phyloP scores from a whole-genome alignment of 2,113 vertebrate species.

The Caranx ignobilis region DNA sequence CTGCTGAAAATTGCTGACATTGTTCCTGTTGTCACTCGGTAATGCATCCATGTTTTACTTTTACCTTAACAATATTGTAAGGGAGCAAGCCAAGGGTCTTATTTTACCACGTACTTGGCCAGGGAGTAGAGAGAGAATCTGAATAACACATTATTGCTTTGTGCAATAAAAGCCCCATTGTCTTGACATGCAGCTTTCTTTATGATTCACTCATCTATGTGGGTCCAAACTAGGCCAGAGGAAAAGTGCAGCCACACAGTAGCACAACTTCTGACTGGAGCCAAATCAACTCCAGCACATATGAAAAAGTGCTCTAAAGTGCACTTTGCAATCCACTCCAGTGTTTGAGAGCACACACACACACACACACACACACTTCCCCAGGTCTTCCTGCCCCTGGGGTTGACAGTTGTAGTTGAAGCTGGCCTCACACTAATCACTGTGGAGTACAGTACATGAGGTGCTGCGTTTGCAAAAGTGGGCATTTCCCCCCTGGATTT shows the following conservation, averaged over 20 bases:
- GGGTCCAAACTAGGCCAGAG: constrained; percentile 38
- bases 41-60: constrained; percentile 27
- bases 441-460: constrained; percentile 62
- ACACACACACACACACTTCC: constrained; percentile 39
- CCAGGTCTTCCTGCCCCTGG: constrained; percentile 39
- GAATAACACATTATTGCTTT: constrained; percentile 23
- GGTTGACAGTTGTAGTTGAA: constrained; percentile 33
- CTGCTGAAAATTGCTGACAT: constrained; percentile 18
- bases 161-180: constrained; percentile 32
- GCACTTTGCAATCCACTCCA: constrained; percentile 53
- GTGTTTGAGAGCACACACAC: constrained; percentile 46
- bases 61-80: constrained; percentile 21
- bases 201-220: constrained; percentile 13
- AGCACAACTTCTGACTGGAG: constrained; percentile 38
- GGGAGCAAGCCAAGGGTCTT: constrained; percentile 26
- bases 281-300: constrained; percentile 43
- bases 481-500: constrained; percentile 56
- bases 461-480: constrained; percentile 73
- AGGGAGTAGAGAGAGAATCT: constrained; percentile 15
- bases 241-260: constrained; percentile 13
- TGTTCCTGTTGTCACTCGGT: neutral
- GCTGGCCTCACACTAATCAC: constrained; percentile 68
- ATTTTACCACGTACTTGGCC: constrained; percentile 31
- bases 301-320: constrained; percentile 43
- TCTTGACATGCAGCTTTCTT: constrained; percentile 39